phyloP scores from a whole-genome alignment of 1,140 invertebrate species.

The Dinoponera quadriceps region DNA sequence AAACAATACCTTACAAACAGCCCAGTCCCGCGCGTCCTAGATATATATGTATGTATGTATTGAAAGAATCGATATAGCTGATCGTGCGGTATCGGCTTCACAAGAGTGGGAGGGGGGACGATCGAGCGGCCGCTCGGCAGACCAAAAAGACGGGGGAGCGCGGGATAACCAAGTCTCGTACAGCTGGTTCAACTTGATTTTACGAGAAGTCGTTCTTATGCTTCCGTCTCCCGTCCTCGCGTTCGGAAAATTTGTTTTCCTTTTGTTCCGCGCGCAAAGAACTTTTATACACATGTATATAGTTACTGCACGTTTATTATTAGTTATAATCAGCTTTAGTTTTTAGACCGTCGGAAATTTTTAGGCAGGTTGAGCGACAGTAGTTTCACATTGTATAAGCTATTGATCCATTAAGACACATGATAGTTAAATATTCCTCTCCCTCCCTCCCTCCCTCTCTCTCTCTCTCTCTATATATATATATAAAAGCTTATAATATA shows the following conservation, averaged over 20 bases:
- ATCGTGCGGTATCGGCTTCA: not conserved
- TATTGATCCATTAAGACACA: too few relatives aligned
- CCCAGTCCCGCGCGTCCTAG: conserved; percentile 11
- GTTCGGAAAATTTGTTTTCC: not conserved
- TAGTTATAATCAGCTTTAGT: not conserved
- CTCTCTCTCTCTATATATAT: too few relatives aligned
- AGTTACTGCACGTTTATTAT: not conserved
- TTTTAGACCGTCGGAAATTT: not conserved
- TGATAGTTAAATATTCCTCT: too few relatives aligned
- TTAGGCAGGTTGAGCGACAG: not conserved
- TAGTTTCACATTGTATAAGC: too few relatives aligned
- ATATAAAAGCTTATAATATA: too few relatives aligned
- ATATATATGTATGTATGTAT: conserved; percentile 5
- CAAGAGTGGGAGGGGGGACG: not conserved
- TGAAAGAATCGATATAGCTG: conserved; percentile 31
- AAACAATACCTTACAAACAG: conserved; percentile 56
- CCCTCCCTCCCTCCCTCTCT: too few relatives aligned
- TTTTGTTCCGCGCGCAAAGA: not conserved
- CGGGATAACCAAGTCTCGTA: not conserved
- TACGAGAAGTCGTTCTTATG: not conserved
- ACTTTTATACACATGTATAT: conserved; percentile 3
- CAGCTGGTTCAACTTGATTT: conserved; percentile 3
- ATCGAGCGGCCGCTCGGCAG: not conserved
- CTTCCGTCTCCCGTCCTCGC: not conserved
- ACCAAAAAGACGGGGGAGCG: conserved; percentile 27